Conservation (phyloP, 2,113 vertebrate species). For the Arothron firmamentum region DNA sequence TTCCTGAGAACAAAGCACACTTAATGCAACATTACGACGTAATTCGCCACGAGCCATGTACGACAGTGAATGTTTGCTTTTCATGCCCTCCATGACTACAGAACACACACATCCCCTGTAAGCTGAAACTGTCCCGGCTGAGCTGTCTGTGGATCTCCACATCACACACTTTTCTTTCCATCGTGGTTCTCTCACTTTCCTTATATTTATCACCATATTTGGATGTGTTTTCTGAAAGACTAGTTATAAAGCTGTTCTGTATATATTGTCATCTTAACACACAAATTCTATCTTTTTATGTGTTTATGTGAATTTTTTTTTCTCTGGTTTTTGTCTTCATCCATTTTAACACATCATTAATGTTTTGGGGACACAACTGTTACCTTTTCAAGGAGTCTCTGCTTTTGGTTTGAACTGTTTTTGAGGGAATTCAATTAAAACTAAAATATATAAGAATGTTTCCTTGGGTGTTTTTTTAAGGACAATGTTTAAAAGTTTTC, state of each 20-base stretch:
- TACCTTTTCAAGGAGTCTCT: conserved; percentile 3
- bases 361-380: conserved; percentile 36
- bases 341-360: neutral
- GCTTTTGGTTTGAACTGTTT: conserved; percentile 15
- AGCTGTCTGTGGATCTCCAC: too few relatives aligned
- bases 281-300: conserved; percentile 3
- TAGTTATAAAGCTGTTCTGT: conserved; percentile 3
- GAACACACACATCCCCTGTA: conserved; percentile 3
- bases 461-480: neutral
- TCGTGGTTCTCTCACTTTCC: neutral
- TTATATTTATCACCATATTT: conserved; percentile 32
- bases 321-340: neutral
- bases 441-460: too few relatives aligned
- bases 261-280: conserved; percentile 2
- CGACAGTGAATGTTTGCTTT: conserved; percentile 61
- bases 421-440: conserved; percentile 37
- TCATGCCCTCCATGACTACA: conserved; percentile 25
- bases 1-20: conserved; percentile 30
- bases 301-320: conserved; percentile 1
- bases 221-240: neutral
- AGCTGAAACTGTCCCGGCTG: too few relatives aligned
- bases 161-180: too few relatives aligned
- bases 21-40: conserved; percentile 36
- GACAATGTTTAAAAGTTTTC: too few relatives aligned
- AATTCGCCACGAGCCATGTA: conserved; percentile 45